These are phyloP conservation scores for Hydrochoerus hydrochaeris DNA, from an alignment of 2,113 vertebrate species.

Conservation along the genomic window DNA sequence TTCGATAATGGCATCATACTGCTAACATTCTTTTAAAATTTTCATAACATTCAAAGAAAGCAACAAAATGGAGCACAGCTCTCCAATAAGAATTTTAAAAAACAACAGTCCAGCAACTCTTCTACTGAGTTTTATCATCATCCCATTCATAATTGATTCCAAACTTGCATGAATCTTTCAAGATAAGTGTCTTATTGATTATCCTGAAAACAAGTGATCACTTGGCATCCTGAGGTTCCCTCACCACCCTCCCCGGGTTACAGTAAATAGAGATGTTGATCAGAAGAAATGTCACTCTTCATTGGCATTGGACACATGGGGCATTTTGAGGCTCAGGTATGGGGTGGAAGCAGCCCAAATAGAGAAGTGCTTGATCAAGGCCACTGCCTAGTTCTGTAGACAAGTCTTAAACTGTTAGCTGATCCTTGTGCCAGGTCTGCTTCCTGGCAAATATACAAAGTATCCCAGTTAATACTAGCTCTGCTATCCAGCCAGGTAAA, in stretches of 20 bases:
- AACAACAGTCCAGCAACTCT: constrained; percentile 23
- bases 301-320: neutral
- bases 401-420: neutral
- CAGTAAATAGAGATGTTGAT: constrained; percentile 79
- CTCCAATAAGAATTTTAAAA: constrained; percentile 42
- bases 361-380: neutral
- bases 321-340: constrained; percentile 47
- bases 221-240: constrained; percentile 69
- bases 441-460: neutral
- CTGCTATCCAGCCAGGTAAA: neutral
- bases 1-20: neutral
- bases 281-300: constrained; percentile 76
- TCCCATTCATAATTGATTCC: constrained; percentile 86
- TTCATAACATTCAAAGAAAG: constrained; percentile 59
- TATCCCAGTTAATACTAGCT: constrained; percentile 42
- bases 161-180: constrained; percentile 83
- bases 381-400: neutral
- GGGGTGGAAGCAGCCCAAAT: neutral
- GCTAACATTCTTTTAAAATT: neutral
- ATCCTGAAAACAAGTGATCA: constrained; percentile 79
- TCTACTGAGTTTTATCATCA: constrained; percentile 79
- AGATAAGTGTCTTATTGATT: constrained; percentile 86
- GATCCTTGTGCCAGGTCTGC: constrained; percentile 9
- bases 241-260: constrained; percentile 75
- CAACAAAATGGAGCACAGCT: constrained; percentile 16